Evolutionary conservation across 37 sponge, comb jelly and placozoan species (phyloP), one percentile per base, ranked within the genome.

Genomic region (Ephydatia muelleri): DNA sequence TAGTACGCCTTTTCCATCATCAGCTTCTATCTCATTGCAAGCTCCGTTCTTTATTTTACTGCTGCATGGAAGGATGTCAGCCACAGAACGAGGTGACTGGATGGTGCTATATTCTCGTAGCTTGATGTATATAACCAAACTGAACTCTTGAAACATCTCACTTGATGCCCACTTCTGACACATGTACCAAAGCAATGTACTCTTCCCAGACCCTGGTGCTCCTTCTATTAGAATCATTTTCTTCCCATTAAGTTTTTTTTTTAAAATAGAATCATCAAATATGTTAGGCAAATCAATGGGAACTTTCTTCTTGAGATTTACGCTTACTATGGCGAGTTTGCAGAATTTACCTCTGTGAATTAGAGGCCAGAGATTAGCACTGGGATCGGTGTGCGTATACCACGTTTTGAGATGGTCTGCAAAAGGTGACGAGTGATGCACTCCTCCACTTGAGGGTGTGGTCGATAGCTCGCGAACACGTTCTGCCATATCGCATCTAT

Each of bases 211-310:
- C n/a, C n/a, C n/a, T n/a, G n/a, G n/a, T n/a, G n/a, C n/a, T n/a
- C n/a, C n/a, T n/a, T 76, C 77, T 13, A 76, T 47, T n/a, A 76
- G 6, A 4, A 76, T n/a, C 1, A 76, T 39, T 43, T 43, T 43
- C 30, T 27, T 72, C 16, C 72, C 16, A 72, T 1, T 21, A 16
- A 43, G 8, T 19, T 34, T 1, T 1, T 3, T 5, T 68, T 4
- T 8, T 11, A n/a, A n/a, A n/a, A n/a, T n/a, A n/a, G n/a, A n/a
- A n/a, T n/a, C 33, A 1, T 19, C 34, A 34, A 27, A 16, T 19
- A 72, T 27, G 3, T 72, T 14, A 1, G 19, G 28, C 31, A 72
- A 19, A 0, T 14, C 30, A 2, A 72, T 34, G 31, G 72, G 19
- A 3, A 27, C 47, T 8, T 8, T 27, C 1, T 26, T 16, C 2